These are phyloP conservation scores for Hydrolagus affinis DNA, from an alignment of 2,113 vertebrate species.

Conservation along the genomic window DNA sequence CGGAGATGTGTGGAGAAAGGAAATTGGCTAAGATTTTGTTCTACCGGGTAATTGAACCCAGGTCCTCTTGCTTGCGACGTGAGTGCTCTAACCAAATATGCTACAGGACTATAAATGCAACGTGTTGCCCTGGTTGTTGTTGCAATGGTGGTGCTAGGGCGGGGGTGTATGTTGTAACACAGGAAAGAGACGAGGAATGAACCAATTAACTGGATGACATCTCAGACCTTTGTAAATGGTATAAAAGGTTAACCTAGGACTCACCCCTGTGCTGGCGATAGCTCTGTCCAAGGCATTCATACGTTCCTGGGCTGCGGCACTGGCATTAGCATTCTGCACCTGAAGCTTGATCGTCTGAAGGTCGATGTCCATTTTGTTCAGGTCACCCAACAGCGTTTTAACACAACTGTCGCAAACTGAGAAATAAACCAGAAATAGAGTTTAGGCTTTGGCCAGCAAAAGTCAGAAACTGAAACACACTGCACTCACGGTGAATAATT, in stretches of 20 bases:
- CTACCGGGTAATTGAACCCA: no score
- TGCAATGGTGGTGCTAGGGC: no score
- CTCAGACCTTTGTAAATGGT: not conserved
- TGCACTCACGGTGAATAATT: not conserved
- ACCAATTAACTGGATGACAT: no score
- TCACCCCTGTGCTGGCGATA: slow-evolving; percentile 70
- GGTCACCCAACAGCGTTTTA: slow-evolving; percentile 67
- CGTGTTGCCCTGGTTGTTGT: no score
- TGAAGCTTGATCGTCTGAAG: slow-evolving; percentile 63
- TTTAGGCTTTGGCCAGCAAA: not conserved
- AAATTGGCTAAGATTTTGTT: no score
- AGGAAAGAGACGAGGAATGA: no score
- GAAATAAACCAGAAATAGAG: slow-evolving; percentile 36
- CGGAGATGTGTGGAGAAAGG: no score
- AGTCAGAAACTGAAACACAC: not conserved
- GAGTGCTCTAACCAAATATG: no score
- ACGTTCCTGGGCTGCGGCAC: slow-evolving; percentile 50
- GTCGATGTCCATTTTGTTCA: slow-evolving; percentile 62
- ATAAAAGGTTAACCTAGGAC: not conserved
- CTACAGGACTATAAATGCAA: no score
- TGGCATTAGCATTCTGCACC: slow-evolving; percentile 58
- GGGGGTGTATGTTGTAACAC: no score
- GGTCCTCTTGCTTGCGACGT: no score
- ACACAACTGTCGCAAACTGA: slow-evolving; percentile 85
- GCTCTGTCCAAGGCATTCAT: slow-evolving; percentile 66